Evolutionary conservation across 2,113 vertebrate species (phyloP), one percentile per base, ranked within the genome.

Genomic region (Pogonocichla stellata): DNA sequence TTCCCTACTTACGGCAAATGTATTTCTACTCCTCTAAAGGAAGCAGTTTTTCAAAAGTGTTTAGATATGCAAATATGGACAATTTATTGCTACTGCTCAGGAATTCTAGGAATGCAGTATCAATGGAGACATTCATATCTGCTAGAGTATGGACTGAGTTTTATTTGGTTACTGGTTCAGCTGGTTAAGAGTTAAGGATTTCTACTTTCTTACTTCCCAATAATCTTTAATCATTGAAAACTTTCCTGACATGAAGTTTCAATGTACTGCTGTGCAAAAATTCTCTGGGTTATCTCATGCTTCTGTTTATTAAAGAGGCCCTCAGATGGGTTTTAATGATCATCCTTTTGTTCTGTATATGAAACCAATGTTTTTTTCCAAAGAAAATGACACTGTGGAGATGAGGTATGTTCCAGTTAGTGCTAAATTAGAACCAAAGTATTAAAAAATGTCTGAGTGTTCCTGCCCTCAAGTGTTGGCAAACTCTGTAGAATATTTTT

Each of bases 361-460:
- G 57, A 92, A 92, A 87, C 28, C 22, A 80, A 79, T 62, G 64
- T 54, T 89, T 69, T 94, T 80, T 89, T 84, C 73, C 87, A 88
- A 65, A 92, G 42, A 80, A 92, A 88, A 86, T 42, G 10, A 91
- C 86, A 83, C n/a, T 86, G 31, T 65, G 75, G 71, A 84, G 54
- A 89, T 69, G 70, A 89, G 22, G n/a, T 73, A 79, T 92, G 73
- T 90, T 92, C 36, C 80, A 80, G 29, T 79, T 56, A 42, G 36
- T 54, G 33, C 43, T 65, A 91, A 81, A 93, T 79, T 85, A 93
- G 64, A 91, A 94, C 10, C 61, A 91, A 83, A 89, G 47, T 74
- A 51, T 84, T 81, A 34, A 84, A 79, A 94, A 88, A 51, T 38
- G 47, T 38, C 34, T 81, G 56, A 60, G n/a, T 79, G 84, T 80